Base-by-base conservation (phyloP, 1,140 invertebrate genomes). In the Cydia fagiglandana region DNA sequence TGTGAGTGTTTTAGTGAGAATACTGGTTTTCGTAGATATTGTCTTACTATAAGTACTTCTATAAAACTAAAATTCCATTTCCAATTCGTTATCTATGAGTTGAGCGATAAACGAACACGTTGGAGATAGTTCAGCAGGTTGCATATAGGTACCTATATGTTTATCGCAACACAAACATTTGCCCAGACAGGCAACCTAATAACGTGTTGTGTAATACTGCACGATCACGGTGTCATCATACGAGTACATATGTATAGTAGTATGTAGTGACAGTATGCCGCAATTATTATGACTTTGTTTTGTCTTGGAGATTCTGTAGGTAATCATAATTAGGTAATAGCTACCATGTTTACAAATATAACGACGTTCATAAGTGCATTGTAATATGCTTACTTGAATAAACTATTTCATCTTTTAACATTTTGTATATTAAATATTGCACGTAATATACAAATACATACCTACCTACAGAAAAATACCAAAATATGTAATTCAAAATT, bases 111-210 rank as follows among this genome's bases (percentile, higher is more conserved):
- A 61, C 7, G 15, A 12, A 61, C 20, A 61, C 4, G 50, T 53
- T 34, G 64, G 66, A 70, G 34, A 70, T 70, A 70, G 30, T 70
- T 70, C 66, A 70, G 66, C 66, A 70, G 66, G 66, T 70, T 41
- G 34, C 45, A 13, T 41, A 13, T 66, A n/a, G n/a, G n/a, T n/a
- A 15, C 30, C 34, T 53, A n/a, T 53, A n/a, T n/a, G 15, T n/a
- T 70, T 41, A 70, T 70, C 66, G 66, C 38, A 70, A 17, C 66
- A 77, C 83, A 87, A 89, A 88, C 84, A 88, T 88, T 88, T 84
- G 83, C 76, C 79, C 84, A 89, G 87, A 87, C 89, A 82, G 77
- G 66, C 76, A 70, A 70, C 66, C 66, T 70, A 45, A 68, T 34
- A 68, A 70, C 66, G 28, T 13, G 66, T 70, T 70, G 66, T 70